Evolutionary conservation across 1,140 invertebrate species (phyloP).

Genomic region (Venustaconcha ellipsiformis): DNA sequence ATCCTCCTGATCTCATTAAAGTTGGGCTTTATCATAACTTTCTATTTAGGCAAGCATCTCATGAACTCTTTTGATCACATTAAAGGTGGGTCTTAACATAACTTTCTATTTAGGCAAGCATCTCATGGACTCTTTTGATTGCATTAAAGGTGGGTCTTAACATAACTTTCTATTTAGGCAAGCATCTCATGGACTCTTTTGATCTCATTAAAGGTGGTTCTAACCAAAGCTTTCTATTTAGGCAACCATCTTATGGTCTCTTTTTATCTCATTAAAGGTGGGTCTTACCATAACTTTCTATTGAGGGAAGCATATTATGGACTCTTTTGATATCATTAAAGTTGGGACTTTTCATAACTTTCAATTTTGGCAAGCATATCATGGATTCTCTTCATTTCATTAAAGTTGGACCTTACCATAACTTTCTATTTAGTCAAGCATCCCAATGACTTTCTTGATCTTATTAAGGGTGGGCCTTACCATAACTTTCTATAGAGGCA

Average conservation of each 20-base stretch:
- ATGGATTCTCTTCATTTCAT: slow-evolving; percentile 83
- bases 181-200: slow-evolving; percentile 81
- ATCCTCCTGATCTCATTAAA: slow-evolving; percentile 85
- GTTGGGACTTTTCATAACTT: slow-evolving; percentile 78
- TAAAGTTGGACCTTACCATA: slow-evolving; percentile 83
- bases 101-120: slow-evolving; percentile 78
- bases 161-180: slow-evolving; percentile 80
- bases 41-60: slow-evolving; percentile 74
- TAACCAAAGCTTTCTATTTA: slow-evolving; percentile 80
- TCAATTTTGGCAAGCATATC: slow-evolving; percentile 74
- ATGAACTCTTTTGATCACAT: slow-evolving; percentile 83
- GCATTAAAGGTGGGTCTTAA: slow-evolving; percentile 84
- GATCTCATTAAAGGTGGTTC: slow-evolving; percentile 84
- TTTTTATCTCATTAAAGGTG: slow-evolving; percentile 83
- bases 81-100: slow-evolving; percentile 83
- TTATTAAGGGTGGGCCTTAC: slow-evolving; percentile 84
- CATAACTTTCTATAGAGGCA: slow-evolving; percentile 80
- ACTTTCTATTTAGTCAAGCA: slow-evolving; percentile 78
- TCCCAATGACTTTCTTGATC: slow-evolving; percentile 82
- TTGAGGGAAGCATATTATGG: slow-evolving; percentile 78
- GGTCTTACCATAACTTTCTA: slow-evolving; percentile 83
- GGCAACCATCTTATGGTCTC: slow-evolving; percentile 80
- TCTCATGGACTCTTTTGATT: slow-evolving; percentile 82
- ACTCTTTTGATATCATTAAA: slow-evolving; percentile 85
- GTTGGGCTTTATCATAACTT: slow-evolving; percentile 77